Percentiles rank a stretch among this genome's conserved stretches.
These are phyloP conservation scores for Podabrus alpinus DNA, from an alignment of 2,888 invertebrate species.

Conservation along the genomic window DNA sequence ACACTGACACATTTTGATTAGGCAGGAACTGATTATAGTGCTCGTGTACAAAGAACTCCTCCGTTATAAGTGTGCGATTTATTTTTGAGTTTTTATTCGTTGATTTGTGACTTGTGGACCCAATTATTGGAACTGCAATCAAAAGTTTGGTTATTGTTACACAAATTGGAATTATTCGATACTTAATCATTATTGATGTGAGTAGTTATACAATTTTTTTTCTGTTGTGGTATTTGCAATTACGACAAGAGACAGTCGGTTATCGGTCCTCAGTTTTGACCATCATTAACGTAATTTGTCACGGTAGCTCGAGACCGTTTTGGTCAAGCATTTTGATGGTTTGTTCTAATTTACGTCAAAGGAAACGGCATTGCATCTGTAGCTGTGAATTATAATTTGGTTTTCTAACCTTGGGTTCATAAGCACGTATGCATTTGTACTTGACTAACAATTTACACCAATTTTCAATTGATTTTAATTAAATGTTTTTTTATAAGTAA, in stretches of 20 bases:
- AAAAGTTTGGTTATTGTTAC: background rate
- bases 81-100: background rate
- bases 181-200: background rate
- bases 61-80: conserved; percentile 4
- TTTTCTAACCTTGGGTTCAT: background rate
- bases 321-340: background rate
- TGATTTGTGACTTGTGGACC: background rate
- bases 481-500: background rate
- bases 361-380: background rate
- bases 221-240: background rate
- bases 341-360: background rate
- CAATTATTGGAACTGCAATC: background rate
- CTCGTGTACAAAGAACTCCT: conserved; percentile 8
- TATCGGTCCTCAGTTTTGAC: background rate
- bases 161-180: too few relatives aligned
- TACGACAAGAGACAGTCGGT: background rate
- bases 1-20: conserved; percentile 25
- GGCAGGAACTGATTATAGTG: conserved; percentile 19
- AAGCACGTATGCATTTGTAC: background rate
- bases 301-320: background rate
- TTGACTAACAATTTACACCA: background rate
- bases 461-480: background rate
- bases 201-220: background rate
- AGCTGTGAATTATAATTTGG: background rate
- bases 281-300: background rate